Evolutionary conservation across 2,113 vertebrate species (phyloP).

Genomic region (Felis chaus): DNA sequence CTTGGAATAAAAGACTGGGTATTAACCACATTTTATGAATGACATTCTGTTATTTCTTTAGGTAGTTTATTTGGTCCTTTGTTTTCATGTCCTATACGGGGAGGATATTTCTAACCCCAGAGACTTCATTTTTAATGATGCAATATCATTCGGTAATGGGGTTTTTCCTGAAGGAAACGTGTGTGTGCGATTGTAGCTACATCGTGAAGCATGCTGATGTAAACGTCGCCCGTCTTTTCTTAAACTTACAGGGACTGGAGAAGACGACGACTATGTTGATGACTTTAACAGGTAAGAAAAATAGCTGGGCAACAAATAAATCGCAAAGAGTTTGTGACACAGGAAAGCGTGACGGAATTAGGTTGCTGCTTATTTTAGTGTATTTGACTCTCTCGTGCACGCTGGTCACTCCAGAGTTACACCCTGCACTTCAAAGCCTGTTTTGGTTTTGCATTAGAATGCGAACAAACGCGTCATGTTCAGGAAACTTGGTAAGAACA

Average conservation of each 20-base stretch:
- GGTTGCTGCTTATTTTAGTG: background rate
- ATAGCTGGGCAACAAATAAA: background rate
- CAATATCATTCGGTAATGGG: too few species aligned
- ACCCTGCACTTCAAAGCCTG: background rate
- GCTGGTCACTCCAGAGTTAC: background rate
- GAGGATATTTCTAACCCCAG: background rate
- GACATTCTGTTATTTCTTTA: background rate
- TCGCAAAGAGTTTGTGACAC: background rate
- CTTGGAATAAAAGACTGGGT: background rate
- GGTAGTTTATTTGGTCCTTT: background rate
- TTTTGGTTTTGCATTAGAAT: background rate
- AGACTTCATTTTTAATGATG: background rate
- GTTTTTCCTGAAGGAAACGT: background rate
- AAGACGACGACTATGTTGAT: slow-evolving; percentile 94
- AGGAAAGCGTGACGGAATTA: fast-evolving
- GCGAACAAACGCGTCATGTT: fast-evolving
- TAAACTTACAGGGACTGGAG: slow-evolving; percentile 81
- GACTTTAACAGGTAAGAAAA: slow-evolving; percentile 94
- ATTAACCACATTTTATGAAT: background rate
- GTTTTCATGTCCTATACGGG: background rate
- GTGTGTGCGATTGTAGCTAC: background rate
- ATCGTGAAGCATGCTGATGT: background rate
- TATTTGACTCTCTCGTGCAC: background rate
- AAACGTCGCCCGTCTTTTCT: background rate
- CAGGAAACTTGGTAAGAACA: background rate